Evolutionary conservation across 2,888 invertebrate species (phyloP).

Genomic region (Eristalis intricaria): DNA sequence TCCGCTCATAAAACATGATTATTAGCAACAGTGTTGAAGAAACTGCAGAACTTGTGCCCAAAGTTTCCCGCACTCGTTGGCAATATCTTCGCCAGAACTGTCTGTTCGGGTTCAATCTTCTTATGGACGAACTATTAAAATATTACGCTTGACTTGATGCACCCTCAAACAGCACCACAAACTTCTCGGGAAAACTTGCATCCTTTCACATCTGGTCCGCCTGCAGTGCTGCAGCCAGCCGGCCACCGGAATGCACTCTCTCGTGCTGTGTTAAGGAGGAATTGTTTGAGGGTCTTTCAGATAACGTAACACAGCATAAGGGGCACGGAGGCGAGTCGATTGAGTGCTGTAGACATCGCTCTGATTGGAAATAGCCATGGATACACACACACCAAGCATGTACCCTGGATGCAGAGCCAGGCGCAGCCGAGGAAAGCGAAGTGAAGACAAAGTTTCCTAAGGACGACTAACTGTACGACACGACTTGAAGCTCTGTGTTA

Average conservation of each 20-base stretch:
- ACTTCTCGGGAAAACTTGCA: constrained; percentile 8
- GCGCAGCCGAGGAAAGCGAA: background rate
- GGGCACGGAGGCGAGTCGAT: background rate
- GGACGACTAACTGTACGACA: constrained; percentile 34
- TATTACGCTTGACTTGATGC: constrained; percentile 59
- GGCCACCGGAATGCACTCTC: constrained; percentile 6
- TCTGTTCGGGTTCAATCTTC: constrained; percentile 50
- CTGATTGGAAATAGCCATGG: constrained; percentile 58
- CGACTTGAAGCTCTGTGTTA: constrained; percentile 45
- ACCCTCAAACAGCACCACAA: constrained; percentile 18
- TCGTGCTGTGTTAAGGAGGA: background rate
- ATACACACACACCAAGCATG: background rate
- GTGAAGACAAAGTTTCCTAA: constrained; percentile 46
- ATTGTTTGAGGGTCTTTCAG: constrained; percentile 7
- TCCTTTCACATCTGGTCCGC: constrained; percentile 1
- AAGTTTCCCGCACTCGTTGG: constrained; percentile 13
- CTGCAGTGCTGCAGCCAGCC: background rate
- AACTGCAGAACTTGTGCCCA: constrained; percentile 24
- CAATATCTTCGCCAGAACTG: constrained; percentile 8
- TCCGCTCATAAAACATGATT: constrained; percentile 33
- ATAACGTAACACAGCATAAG: constrained; percentile 6
- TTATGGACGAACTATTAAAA: constrained; percentile 56
- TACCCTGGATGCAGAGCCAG: background rate
- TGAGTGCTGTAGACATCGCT: constrained; percentile 24
- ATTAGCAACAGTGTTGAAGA: constrained; percentile 34